phyloP scores from a whole-genome alignment of 2,113 vertebrate genomes.

The Embiotoca jacksoni region DNA sequence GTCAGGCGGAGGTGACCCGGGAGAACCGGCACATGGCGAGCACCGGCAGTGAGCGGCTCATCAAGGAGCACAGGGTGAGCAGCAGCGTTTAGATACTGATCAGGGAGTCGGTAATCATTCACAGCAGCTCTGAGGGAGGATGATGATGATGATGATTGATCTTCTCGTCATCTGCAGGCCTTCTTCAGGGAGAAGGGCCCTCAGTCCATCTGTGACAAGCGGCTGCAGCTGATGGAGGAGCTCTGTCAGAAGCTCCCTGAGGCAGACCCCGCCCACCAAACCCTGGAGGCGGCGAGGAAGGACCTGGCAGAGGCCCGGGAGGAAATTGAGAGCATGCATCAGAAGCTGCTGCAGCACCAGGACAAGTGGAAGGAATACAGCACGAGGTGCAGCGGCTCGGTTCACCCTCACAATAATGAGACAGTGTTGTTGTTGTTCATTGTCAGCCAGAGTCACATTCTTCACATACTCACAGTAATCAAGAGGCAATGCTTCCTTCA shows the following conservation, averaged over 20 bases:
- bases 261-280: constrained; percentile 85
- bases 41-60: constrained; percentile 91
- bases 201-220: constrained; percentile 91
- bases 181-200: constrained; percentile 95
- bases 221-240: constrained; percentile 92
- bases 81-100: constrained; percentile 45
- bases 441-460: background rate
- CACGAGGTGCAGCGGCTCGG: constrained; percentile 78
- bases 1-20: constrained; percentile 88
- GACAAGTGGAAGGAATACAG: constrained; percentile 94
- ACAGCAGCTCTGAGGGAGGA: constrained; percentile 6
- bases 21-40: constrained; percentile 89
- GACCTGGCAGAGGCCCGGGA: constrained; percentile 86
- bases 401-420: background rate
- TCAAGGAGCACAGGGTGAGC: constrained; percentile 92
- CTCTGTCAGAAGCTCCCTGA: constrained; percentile 92
- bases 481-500: constrained; percentile 4
- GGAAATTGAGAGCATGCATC: constrained; percentile 86
- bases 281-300: constrained; percentile 79
- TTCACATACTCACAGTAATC: constrained; percentile 29
- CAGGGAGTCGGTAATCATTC: constrained; percentile 27
- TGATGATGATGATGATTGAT: background rate
- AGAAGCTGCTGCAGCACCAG: constrained; percentile 87
- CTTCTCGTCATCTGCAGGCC: constrained; percentile 73
- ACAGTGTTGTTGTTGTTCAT: background rate